Percentiles rank a stretch among this genome's conserved stretches.
Evolutionary conservation across 2,888 invertebrate genomes (phyloP).

Genomic region (Euplagia quadripunctaria): DNA sequence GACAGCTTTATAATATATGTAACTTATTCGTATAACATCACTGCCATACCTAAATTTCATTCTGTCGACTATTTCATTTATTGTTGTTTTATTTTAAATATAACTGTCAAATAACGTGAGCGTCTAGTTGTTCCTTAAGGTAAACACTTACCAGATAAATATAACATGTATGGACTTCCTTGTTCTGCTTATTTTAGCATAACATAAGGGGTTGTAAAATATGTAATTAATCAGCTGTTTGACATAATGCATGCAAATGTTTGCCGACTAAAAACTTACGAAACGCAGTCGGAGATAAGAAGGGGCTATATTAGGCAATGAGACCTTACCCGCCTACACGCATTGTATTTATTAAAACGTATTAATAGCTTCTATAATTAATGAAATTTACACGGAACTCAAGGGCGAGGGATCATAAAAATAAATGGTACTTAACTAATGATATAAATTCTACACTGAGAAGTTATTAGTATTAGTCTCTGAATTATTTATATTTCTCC

Average conservation of each 20-base stretch:
- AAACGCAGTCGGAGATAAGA: slow-evolving; percentile 67
- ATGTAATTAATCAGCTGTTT: slow-evolving; percentile 49
- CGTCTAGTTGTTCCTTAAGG: slow-evolving; percentile 30
- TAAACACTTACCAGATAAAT: slow-evolving; percentile 10
- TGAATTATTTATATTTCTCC: slow-evolving; percentile 10
- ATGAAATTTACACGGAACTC: slow-evolving; percentile 41
- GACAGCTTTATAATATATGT: slow-evolving; percentile 37
- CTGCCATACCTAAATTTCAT: slow-evolving; percentile 32
- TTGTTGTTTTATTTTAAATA: slow-evolving; percentile 24
- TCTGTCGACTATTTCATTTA: slow-evolving; percentile 28
- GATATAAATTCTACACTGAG: slow-evolving; percentile 14
- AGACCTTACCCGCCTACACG: slow-evolving; percentile 66
- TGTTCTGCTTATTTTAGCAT: slow-evolving; percentile 12
- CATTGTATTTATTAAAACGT: slow-evolving; percentile 38
- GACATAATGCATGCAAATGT: slow-evolving; percentile 64
- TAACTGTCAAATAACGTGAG: slow-evolving; percentile 28
- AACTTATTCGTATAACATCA: slow-evolving; percentile 36
- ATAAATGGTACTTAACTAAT: slow-evolving; percentile 19
- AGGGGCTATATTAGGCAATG: slow-evolving; percentile 57
- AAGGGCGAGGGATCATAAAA: slow-evolving; percentile 26
- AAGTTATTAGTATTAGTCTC: slow-evolving; percentile 13
- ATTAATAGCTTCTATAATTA: slow-evolving; percentile 53
- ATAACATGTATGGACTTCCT: slow-evolving; percentile 19
- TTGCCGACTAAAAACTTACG: slow-evolving; percentile 59
- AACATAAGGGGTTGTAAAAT: slow-evolving; percentile 21